A percentile compares a stretch with the other conserved stretches of the same genome.
Evolutionary conservation across 2,797 vertebrate genomes (phyloP).

Genomic region (Arrhamphus sclerolepis): DNA sequence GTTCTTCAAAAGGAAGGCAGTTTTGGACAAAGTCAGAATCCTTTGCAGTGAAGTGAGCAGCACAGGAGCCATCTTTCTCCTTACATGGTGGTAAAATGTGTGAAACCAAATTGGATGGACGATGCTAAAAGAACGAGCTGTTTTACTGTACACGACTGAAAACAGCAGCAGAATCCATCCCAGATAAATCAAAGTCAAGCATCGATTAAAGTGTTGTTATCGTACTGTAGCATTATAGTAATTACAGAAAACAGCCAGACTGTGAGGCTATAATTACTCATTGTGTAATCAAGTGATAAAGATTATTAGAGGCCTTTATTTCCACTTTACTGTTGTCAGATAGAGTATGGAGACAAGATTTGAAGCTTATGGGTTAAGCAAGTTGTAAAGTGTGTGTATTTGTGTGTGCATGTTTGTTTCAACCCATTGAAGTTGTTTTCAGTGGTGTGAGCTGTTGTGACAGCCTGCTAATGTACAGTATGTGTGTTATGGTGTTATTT

Average conservation of each 20-base stretch:
- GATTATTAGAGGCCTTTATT: conserved; percentile 32
- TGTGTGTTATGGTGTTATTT: conserved; percentile 49
- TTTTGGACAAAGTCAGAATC: no score
- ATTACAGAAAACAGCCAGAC: conserved; percentile 36
- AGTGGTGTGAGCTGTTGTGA: conserved; percentile 47
- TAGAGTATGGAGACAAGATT: not conserved
- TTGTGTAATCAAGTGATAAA: conserved; percentile 30
- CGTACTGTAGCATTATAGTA: conserved; percentile 28
- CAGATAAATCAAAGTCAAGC: not conserved
- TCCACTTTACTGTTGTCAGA: conserved; percentile 32
- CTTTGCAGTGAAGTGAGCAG: no score
- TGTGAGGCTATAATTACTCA: conserved; percentile 29
- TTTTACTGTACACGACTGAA: no score
- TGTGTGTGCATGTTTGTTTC: conserved; percentile 3
- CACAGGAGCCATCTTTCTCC: no score
- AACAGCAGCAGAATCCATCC: no score
- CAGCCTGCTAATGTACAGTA: conserved; percentile 52
- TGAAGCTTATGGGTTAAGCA: conserved; percentile 18
- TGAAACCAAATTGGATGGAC: no score
- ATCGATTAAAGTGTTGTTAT: conserved; percentile 18
- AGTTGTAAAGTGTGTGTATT: conserved; percentile 37
- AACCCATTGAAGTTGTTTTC: not conserved
- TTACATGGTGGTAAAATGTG: no score
- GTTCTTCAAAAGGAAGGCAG: no score
- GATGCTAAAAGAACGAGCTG: no score